Evolutionary conservation across 2,888 invertebrate species (phyloP), one percentile per base, ranked within the genome.

Genomic region (Napeogenes sylphis): DNA sequence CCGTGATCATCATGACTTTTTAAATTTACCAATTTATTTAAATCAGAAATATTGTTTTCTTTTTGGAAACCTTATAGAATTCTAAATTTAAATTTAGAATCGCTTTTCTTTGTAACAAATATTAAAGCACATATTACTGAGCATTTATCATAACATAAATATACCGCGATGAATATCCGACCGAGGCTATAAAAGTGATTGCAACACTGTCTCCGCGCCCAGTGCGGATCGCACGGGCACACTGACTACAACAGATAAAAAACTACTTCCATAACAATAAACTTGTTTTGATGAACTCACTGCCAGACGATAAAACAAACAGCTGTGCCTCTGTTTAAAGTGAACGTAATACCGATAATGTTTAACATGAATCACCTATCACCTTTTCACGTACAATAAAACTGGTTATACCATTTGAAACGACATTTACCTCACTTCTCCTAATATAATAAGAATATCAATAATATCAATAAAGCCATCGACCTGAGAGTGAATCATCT

Each of bases 191-290:
- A 87, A 65, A 87, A 85, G 76, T 67, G 66, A 59, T 51, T 33
- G 70, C 60, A 64, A 57, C 67, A 45, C 14, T 45, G 33, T 21
- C 47, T 67, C 72, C 38, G 58, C 70, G 89, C 84, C 84, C 89
- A 90, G 87, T 90, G 87, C 85, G 90, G 89, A 89, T 87, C 75
- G 90, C 75, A 82, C 87, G 86, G 88, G 87, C 86, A 85, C 73
- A 85, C 85, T 74, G 71, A 68, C 73, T 82, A 82, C 80, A 82
- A 62, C 75, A 59, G 55, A 58, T 57, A 63, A 68, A 68, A n/a
- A 63, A 63, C 45, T 47, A 45, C 46, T 55, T 45, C 59, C 35
- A 51, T n/a, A 30, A 6, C 2, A 30, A 51, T 8, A 10, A 30
- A 51, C 14, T 14, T 30, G 21, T 21, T 30, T 30, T 51, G 30